phyloP scores from a whole-genome alignment of 2,113 vertebrate species.

The Physeter macrocephalus region DNA sequence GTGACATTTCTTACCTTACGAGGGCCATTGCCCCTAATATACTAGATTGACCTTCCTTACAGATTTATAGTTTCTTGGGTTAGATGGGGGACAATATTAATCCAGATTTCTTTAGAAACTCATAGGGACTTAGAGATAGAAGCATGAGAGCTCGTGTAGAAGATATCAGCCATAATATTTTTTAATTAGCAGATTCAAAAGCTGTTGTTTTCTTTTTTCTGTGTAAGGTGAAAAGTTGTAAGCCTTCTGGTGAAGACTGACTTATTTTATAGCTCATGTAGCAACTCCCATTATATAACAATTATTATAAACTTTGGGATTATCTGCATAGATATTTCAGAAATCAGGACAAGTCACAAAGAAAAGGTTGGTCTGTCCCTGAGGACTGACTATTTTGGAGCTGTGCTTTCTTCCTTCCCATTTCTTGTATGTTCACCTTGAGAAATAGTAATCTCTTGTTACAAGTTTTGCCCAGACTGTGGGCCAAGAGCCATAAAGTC shows the following conservation, averaged over 20 bases:
- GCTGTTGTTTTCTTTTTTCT: background rate
- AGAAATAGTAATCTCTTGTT: background rate
- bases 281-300: background rate
- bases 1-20: background rate
- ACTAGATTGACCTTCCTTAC: background rate
- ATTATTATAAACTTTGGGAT: background rate
- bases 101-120: background rate
- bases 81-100: background rate
- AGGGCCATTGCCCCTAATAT: background rate
- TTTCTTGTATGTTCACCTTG: background rate
- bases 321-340: background rate
- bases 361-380: background rate
- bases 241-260: background rate
- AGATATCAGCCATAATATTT: background rate
- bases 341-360: background rate
- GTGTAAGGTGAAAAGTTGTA: background rate
- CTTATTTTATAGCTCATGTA: background rate
- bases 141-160: background rate
- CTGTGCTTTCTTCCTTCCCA: background rate
- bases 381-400: background rate
- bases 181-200: background rate
- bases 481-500: background rate
- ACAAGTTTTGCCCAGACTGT: background rate
- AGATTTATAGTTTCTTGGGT: background rate
- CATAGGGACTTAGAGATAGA: background rate